These are phyloP conservation scores for Xiphophorus hellerii DNA, from an alignment of 2,113 vertebrate species.

Conservation along the genomic window DNA sequence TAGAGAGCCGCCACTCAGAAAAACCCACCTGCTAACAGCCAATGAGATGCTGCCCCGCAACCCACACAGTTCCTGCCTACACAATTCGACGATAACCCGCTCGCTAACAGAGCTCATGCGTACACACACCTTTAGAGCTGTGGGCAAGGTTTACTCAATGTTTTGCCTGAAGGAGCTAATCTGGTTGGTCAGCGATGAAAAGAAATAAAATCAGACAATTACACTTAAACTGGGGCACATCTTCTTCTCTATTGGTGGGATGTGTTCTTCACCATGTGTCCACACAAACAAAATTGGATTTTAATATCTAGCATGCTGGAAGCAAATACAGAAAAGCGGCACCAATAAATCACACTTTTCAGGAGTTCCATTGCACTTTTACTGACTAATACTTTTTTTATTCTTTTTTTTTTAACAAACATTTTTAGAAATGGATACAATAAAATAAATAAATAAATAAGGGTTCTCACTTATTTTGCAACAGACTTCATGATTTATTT, in stretches of 20 bases:
- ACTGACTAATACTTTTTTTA: no score
- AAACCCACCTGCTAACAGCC: conserved; percentile 67
- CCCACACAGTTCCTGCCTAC: conserved; percentile 73
- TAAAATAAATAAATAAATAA: no score
- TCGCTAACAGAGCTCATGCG: conserved; percentile 29
- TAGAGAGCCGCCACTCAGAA: conserved; percentile 73
- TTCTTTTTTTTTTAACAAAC: no score
- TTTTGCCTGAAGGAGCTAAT: conserved; percentile 44
- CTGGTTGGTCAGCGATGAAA: conserved; percentile 35
- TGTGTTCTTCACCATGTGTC: conserved; percentile 30
- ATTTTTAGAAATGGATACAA: no score
- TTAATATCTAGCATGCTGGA: neutral
- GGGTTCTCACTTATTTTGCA: no score
- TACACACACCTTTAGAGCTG: conserved; percentile 31
- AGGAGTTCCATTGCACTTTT: neutral
- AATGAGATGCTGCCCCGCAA: conserved; percentile 59
- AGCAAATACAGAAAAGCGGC: neutral
- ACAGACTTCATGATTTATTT: no score
- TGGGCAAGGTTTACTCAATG: conserved; percentile 22
- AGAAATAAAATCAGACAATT: conserved; percentile 31
- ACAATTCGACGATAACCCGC: conserved; percentile 3
- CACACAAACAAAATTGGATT: conserved; percentile 2
- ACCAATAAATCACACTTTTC: neutral
- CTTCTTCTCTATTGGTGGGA: conserved; percentile 33
- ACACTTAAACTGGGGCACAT: conserved; percentile 19